Evolutionary conservation across 2,113 vertebrate genomes (phyloP).

Genomic region (Lycaon pictus): DNA sequence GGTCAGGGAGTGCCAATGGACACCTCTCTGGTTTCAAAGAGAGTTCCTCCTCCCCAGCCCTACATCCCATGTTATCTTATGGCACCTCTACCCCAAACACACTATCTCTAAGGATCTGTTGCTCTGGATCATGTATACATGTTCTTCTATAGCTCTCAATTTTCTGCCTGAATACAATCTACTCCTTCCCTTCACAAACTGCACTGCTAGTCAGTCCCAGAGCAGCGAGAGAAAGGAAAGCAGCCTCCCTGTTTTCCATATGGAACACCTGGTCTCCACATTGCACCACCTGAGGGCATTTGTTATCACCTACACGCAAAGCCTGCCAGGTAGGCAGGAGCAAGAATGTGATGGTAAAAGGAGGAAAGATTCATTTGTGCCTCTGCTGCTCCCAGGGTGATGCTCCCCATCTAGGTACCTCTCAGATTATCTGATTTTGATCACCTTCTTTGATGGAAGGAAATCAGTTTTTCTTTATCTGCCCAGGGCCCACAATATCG

Average conservation of each 20-base stretch:
- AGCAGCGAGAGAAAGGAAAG: not conserved
- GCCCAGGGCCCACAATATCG: not conserved
- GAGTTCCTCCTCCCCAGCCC: not conserved
- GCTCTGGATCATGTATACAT: not conserved
- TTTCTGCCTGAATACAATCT: not conserved
- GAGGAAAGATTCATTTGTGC: not conserved
- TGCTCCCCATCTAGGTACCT: not conserved
- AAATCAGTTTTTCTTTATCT: slow-evolving; percentile 19
- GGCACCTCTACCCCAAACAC: not conserved
- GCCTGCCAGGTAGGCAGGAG: not conserved
- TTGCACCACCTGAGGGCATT: not conserved
- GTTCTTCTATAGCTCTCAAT: not conserved
- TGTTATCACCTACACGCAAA: not conserved
- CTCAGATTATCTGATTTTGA: not conserved
- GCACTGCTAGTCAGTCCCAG: not conserved
- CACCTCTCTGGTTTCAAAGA: not conserved
- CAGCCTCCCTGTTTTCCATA: not conserved
- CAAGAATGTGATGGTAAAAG: not conserved
- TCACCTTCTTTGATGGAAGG: not conserved
- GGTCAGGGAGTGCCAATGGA: not conserved
- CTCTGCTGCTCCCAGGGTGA: not conserved
- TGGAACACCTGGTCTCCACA: not conserved
- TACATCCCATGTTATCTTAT: not conserved
- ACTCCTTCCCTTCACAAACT: not conserved
- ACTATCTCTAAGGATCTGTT: not conserved